Conservation (phyloP, 2,113 vertebrate species). For the Pachyramphus minor region DNA sequence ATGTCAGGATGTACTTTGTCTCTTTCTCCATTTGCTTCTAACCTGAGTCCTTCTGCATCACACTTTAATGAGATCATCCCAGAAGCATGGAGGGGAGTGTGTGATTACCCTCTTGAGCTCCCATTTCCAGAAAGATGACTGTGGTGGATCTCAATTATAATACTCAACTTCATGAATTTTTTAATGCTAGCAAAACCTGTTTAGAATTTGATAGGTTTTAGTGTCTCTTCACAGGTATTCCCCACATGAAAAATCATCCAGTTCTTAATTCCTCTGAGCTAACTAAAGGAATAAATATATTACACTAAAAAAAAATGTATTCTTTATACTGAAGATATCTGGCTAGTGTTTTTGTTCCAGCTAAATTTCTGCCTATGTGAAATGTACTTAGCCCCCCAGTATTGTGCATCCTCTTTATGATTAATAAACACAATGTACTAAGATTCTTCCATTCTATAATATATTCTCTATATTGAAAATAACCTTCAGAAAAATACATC, state of each 20-base stretch:
- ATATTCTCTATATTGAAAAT: background rate
- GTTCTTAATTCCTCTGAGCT: background rate
- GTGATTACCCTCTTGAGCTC: background rate
- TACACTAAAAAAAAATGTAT: background rate
- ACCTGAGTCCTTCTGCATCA: background rate
- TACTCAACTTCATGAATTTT: background rate
- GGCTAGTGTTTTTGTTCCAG: background rate
- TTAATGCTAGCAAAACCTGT: background rate
- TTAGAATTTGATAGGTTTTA: background rate
- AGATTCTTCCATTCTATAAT: background rate
- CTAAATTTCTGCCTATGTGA: background rate
- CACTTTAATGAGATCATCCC: background rate
- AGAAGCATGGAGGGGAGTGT: background rate
- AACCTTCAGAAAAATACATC: background rate
- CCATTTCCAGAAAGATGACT: background rate
- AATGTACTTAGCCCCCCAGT: background rate
- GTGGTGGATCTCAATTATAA: background rate
- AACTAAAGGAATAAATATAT: background rate
- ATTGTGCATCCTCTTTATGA: background rate
- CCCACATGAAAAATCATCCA: background rate
- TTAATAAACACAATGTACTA: background rate
- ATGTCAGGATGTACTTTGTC: background rate
- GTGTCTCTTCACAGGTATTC: background rate
- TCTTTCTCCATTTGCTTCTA: background rate
- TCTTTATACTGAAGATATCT: background rate